A percentile compares a stretch with the other conserved stretches of the same genome.
phyloP scores from a whole-genome alignment of 2,113 vertebrate species.

The Tetrao urogallus region DNA sequence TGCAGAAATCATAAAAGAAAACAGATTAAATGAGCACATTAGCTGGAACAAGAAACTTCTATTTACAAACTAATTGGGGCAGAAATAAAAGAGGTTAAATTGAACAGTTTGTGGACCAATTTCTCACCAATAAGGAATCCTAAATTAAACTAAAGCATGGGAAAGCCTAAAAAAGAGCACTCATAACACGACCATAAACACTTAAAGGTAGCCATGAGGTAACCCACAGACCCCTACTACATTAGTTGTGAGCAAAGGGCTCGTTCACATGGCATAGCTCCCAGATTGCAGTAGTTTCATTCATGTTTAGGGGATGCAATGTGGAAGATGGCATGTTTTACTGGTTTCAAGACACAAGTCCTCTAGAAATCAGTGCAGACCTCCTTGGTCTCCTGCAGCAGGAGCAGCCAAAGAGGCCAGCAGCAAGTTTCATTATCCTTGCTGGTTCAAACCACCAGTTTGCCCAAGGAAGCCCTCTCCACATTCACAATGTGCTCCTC shows the following conservation, averaged over 20 bases:
- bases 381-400: not conserved
- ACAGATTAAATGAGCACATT: not conserved
- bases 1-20: not conserved
- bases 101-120: not conserved
- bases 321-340: rapidly evolving
- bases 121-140: not conserved
- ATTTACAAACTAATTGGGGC: not conserved
- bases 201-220: rapidly evolving
- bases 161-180: not conserved
- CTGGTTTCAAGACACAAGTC: not conserved
- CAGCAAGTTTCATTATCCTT: not conserved
- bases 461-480: not conserved
- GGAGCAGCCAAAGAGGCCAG: not conserved
- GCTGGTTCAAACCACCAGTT: rapidly evolving
- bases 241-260: not conserved
- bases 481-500: not conserved
- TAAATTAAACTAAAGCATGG: not conserved
- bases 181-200: not conserved
- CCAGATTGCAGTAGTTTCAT: not conserved
- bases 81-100: not conserved
- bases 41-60: not conserved
- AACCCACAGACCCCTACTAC: rapidly evolving
- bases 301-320: rapidly evolving
- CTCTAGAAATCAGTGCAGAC: not conserved
- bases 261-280: rapidly evolving